Conservation (phyloP, 1,140 invertebrate species). For the Brachionus angularis region DNA sequence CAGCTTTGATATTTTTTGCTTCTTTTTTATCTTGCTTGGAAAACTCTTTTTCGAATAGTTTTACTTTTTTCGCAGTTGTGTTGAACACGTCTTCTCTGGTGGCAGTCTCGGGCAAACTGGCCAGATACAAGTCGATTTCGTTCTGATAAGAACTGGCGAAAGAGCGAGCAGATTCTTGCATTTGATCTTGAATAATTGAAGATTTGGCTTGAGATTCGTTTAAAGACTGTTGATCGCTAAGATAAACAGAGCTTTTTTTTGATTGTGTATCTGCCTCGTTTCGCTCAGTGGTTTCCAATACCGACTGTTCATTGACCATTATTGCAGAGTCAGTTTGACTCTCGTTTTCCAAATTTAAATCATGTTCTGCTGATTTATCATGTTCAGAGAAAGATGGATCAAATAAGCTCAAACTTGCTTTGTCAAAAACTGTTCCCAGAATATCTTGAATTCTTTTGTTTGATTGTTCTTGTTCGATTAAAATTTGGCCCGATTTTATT, state of each 20-base stretch:
- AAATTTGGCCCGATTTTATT: constrained; percentile 22
- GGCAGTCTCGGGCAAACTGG: background rate
- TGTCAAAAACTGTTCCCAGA: constrained; percentile 21
- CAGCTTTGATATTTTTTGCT: background rate
- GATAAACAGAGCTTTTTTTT: too few species aligned
- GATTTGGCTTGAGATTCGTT: too few species aligned
- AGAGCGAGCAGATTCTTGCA: too few species aligned
- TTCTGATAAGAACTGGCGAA: background rate
- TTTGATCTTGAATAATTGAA: too few species aligned
- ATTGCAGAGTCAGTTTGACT: background rate
- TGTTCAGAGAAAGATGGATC: constrained; percentile 28
- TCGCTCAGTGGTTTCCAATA: background rate
- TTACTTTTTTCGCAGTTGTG: constrained; percentile 7
- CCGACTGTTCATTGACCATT: background rate
- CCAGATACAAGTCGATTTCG: constrained; percentile 9
- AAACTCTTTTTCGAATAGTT: constrained; percentile 8
- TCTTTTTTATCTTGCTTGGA: background rate
- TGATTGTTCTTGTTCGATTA: constrained; percentile 17
- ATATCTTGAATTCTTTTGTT: constrained; percentile 40
- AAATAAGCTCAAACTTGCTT: constrained; percentile 24
- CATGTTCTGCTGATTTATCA: background rate
- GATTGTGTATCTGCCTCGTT: background rate
- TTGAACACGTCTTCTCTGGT: constrained; percentile 20
- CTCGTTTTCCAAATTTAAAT: background rate
- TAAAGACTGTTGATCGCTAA: too few species aligned